Conservation (phyloP, 2,113 vertebrate genomes). For the Hepsetus odoe region DNA sequence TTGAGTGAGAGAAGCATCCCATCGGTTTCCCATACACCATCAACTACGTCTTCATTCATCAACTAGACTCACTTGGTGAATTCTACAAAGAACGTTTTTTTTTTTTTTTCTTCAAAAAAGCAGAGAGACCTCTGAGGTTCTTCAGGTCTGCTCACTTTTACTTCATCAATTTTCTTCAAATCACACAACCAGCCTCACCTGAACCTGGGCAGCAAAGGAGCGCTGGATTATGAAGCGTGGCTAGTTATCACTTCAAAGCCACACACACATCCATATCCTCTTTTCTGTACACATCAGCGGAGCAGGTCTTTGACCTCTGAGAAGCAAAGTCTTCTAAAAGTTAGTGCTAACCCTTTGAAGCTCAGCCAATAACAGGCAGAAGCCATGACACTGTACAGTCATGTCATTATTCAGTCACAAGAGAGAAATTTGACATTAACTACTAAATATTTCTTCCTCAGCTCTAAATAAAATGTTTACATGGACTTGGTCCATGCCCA, state of each 20-base stretch:
- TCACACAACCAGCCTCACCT: constrained; percentile 39
- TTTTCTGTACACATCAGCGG: constrained; percentile 44
- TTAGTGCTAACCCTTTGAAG: constrained; percentile 52
- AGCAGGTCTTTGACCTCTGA: constrained; percentile 32
- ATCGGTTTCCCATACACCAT: constrained; percentile 42
- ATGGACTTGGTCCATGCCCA: constrained; percentile 1
- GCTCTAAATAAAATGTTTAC: constrained; percentile 22
- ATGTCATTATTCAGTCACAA: constrained; percentile 45
- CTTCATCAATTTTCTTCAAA: constrained; percentile 25
- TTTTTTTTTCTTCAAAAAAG: neutral
- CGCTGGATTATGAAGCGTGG: constrained; percentile 25
- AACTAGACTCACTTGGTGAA: constrained; percentile 3
- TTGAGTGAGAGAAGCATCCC: constrained; percentile 34
- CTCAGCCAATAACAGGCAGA: constrained; percentile 31
- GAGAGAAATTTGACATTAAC: constrained; percentile 28
- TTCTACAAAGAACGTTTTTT: constrained; percentile 27
- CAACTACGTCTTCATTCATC: constrained; percentile 48
- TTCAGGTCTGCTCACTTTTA: constrained; percentile 3
- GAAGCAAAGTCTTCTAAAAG: constrained; percentile 48
- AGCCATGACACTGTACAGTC: constrained; percentile 24
- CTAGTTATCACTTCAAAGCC: constrained; percentile 59
- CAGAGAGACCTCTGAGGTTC: constrained; percentile 9
- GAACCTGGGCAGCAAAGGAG: constrained; percentile 8
- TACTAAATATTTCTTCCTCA: neutral
- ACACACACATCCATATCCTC: constrained; percentile 42